A percentile compares a stretch with the other conserved stretches of the same genome.
phyloP scores from a whole-genome alignment of 1,140 invertebrate genomes.

The Monomorium pharaonis region DNA sequence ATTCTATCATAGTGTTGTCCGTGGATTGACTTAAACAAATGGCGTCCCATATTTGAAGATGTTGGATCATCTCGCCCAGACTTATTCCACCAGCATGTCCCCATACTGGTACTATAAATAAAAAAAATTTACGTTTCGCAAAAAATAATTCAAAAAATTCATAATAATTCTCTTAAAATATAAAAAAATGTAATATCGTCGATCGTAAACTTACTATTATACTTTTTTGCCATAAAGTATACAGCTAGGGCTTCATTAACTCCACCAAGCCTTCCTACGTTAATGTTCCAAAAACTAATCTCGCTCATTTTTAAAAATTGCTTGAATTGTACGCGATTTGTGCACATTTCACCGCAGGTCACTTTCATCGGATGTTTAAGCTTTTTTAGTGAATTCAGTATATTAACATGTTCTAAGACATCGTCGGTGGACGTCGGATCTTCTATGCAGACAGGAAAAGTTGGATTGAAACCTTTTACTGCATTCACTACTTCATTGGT shows the following conservation, averaged over 20 bases:
- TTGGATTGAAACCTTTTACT: conserved; percentile 90
- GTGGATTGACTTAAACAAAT: conserved; percentile 89
- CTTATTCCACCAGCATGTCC: conserved; percentile 97
- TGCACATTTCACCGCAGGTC: conserved; percentile 92
- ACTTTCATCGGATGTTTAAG: conserved; percentile 86
- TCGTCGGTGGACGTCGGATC: conserved; percentile 97
- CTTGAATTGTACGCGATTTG: conserved; percentile 95
- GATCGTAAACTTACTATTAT: conserved; percentile 85
- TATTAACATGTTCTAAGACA: conserved; percentile 92
- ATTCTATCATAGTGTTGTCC: conserved; percentile 93
- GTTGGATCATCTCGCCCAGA: conserved; percentile 96
- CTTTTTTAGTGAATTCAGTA: conserved; percentile 88
- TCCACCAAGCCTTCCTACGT: conserved; percentile 94
- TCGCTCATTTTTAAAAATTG: conserved; percentile 93
- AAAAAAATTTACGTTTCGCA: conserved; percentile 56
- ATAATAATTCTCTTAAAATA: not conserved
- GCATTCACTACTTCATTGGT: conserved; percentile 86
- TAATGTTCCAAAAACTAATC: conserved; percentile 95
- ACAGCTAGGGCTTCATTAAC: conserved; percentile 95
- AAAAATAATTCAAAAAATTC: not conserved
- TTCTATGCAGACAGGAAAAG: conserved; percentile 95
- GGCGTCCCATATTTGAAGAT: conserved; percentile 96
- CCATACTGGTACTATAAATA: conserved; percentile 92
- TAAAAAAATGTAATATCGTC: not conserved
- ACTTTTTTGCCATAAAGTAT: conserved; percentile 94